These are phyloP conservation scores for Neopelma chrysocephalum DNA, from an alignment of 2,797 vertebrate genomes.

Conservation along the genomic window DNA sequence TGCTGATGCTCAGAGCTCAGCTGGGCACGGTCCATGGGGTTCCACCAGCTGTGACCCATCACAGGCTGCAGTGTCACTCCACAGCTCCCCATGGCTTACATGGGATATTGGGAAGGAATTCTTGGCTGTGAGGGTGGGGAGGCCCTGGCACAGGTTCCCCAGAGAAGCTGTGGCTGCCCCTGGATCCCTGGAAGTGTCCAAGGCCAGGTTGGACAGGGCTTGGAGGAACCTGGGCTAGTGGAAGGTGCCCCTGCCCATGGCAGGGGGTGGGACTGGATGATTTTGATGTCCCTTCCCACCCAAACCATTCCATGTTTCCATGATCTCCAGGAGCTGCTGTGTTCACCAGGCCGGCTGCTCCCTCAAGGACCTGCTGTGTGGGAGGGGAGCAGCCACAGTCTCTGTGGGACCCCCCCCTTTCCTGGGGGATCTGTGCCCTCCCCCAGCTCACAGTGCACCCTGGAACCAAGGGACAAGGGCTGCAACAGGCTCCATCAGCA, in stretches of 20 bases:
- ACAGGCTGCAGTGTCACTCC: not conserved
- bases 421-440: not conserved
- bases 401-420: not conserved
- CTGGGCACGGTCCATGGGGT: not conserved
- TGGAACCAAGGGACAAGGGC: not conserved
- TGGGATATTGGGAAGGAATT: not conserved
- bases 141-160: not conserved
- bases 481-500: accelerated
- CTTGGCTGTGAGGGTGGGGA: accelerated
- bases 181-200: not conserved
- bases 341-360: not conserved
- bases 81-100: not conserved
- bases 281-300: not conserved
- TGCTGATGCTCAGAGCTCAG: not conserved
- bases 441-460: not conserved
- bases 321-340: not conserved
- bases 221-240: accelerated
- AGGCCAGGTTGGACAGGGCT: accelerated
- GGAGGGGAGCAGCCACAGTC: not conserved
- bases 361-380: accelerated
- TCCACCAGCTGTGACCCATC: not conserved
- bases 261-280: not conserved
- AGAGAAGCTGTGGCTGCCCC: not conserved
- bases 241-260: not conserved
- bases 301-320: not conserved